These are phyloP conservation scores for Pteropus rufus DNA, from an alignment of 2,797 vertebrate species.

Conservation along the genomic window DNA sequence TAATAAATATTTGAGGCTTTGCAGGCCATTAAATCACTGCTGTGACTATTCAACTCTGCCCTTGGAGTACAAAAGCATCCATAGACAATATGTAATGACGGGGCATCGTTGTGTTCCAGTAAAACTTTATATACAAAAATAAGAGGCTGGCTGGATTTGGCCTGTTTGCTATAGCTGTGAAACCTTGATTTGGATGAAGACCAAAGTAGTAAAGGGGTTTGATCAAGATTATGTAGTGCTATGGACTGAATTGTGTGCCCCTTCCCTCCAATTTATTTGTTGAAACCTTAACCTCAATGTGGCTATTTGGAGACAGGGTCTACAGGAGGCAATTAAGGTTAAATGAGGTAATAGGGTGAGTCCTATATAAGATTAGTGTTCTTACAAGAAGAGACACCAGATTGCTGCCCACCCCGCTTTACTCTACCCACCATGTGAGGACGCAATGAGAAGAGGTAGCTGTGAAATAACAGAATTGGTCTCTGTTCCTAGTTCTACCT, in stretches of 20 bases:
- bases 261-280: background rate
- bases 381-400: too few relatives aligned
- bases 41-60: background rate
- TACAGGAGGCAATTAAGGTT: background rate
- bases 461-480: too few relatives aligned
- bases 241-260: background rate
- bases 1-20: background rate
- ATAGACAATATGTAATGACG: background rate
- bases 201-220: background rate
- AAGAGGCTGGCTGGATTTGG: background rate
- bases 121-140: background rate
- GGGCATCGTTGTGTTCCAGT: background rate
- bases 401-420: too few relatives aligned
- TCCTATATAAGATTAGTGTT: too few relatives aligned
- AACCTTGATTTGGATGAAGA: background rate
- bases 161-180: background rate
- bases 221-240: background rate
- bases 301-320: background rate
- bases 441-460: too few relatives aligned
- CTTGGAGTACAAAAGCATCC: background rate
- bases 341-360: background rate
- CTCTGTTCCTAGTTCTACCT: too few relatives aligned
- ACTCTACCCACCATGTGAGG: too few relatives aligned
- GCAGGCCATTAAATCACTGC: background rate
- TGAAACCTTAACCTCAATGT: background rate